phyloP scores from a whole-genome alignment of 2,888 invertebrate species.

The Hypolimnas misippus region DNA sequence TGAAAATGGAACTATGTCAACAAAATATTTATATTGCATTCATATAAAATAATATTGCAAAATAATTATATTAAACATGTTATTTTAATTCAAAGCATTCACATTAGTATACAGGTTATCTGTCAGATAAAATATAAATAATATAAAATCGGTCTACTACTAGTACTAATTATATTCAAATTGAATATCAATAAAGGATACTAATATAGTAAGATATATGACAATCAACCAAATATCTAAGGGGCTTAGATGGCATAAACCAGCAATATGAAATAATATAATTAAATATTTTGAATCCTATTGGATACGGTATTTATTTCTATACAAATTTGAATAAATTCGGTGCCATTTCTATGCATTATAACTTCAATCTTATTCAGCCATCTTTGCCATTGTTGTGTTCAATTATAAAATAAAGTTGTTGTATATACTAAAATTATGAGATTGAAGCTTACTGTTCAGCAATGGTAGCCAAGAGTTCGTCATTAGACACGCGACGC shows the following conservation, averaged over 20 bases:
- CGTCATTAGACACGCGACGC: constrained; percentile 95
- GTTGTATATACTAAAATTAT: constrained; percentile 52
- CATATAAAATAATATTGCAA: neutral
- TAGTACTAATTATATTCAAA: neutral
- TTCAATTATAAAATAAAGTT: constrained; percentile 71
- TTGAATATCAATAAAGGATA: neutral
- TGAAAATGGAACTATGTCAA: too few relatives aligned
- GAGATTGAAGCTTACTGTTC: constrained; percentile 89
- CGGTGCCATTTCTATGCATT: constrained; percentile 9
- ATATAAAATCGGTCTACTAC: too few relatives aligned
- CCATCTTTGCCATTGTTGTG: constrained; percentile 73
- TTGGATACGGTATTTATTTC: constrained; percentile 22
- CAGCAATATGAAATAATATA: neutral
- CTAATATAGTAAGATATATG: too few relatives aligned
- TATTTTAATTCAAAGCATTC: neutral
- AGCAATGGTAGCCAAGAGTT: constrained; percentile 93
- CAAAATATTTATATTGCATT: neutral
- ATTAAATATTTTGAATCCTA: constrained; percentile 18
- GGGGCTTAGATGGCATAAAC: constrained; percentile 46
- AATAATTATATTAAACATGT: neutral
- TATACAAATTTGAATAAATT: neutral
- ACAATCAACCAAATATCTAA: constrained; percentile 46
- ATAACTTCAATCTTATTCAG: constrained; percentile 57
- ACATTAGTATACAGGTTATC: constrained; percentile 58
- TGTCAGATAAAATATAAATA: constrained; percentile 48